Evolutionary conservation across 2,888 invertebrate species (phyloP), one percentile per base, ranked within the genome.

Genomic region (Morpho helenor): DNA sequence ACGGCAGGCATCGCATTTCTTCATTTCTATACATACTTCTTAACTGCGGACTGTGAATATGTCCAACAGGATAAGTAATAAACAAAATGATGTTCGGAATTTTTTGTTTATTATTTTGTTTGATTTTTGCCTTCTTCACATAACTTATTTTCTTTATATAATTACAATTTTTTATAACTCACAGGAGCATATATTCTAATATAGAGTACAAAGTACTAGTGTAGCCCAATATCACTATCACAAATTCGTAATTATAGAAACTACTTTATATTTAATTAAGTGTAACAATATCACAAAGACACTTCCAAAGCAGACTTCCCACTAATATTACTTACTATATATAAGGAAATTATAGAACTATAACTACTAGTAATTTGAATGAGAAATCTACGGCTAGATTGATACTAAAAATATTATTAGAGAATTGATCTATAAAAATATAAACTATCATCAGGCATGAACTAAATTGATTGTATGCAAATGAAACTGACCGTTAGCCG

Each of bases 11-110:
- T 87, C 87, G 80, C 73, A 73, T 71, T 80, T 87, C 88, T 84
- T 88, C 89, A 89, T 89, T 76, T 79, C 84, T 87, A 88, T 71
- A 82, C 89, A 89, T 88, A 86, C 82, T 87, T 85, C 82, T 80
- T 69, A 81, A 82, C 85, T 82, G 82, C 74, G 79, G 82, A 84
- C 84, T 84, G 80, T 73, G 73, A 80, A 83, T 76, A 75, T 72
- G 78, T 78, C 82, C 82, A 74, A 79, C 70, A 75, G 75, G 48
- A 60, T 68, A 72, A 59, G 56, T 61, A 62, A 62, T 65, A 60
- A 49, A 48, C 61, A 58, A 56, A 62, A 62, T 54, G n/a, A 52
- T 31, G 39, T 43, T 51, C n/a, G 22, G 23, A 42, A 41, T 40
- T 49, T 43, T 55, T 56, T 58, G 42, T 43, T 58, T 52, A 42